Percentiles rank a stretch among this genome's conserved stretches.
These are phyloP conservation scores for Schlechtendalia chinensis DNA, from an alignment of 1,140 invertebrate genomes.

Conservation along the genomic window DNA sequence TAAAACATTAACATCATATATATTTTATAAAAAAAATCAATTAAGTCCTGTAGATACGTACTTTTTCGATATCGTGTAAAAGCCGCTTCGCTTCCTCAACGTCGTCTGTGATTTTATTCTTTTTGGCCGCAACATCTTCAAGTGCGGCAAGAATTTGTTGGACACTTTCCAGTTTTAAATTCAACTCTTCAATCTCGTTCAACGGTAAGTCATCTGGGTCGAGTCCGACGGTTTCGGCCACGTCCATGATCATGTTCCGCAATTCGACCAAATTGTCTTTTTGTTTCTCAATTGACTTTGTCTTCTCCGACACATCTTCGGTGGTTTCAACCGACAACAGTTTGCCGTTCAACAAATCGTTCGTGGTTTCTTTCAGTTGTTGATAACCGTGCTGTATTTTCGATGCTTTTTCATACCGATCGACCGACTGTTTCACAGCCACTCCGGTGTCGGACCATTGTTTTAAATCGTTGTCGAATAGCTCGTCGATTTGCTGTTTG, in stretches of 20 bases:
- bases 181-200: conserved; percentile 74
- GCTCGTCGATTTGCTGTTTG: not conserved
- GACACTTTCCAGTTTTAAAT: conserved; percentile 71
- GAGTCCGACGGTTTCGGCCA: conserved; percentile 73
- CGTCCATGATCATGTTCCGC: conserved; percentile 70
- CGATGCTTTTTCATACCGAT: conserved; percentile 6
- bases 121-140: conserved; percentile 69
- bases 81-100: conserved; percentile 52
- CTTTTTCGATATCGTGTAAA: conserved; percentile 53
- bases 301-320: conserved; percentile 12
- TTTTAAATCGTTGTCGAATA: not conserved
- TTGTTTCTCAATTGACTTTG: conserved; percentile 52
- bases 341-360: not conserved
- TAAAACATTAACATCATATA: not conserved
- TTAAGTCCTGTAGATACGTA: conserved; percentile 12
- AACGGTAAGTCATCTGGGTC: conserved; percentile 65
- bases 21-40: conserved; percentile 7
- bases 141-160: conserved; percentile 69
- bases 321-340: conserved; percentile 12
- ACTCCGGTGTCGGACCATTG: conserved; percentile 3
- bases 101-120: conserved; percentile 60
- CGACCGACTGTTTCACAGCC: not conserved
- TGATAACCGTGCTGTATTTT: conserved; percentile 5
- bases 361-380: not conserved
- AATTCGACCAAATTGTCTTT: conserved; percentile 72